Base-by-base conservation (phyloP, 2,888 invertebrate genomes). In the Pedicia rivosa region DNA sequence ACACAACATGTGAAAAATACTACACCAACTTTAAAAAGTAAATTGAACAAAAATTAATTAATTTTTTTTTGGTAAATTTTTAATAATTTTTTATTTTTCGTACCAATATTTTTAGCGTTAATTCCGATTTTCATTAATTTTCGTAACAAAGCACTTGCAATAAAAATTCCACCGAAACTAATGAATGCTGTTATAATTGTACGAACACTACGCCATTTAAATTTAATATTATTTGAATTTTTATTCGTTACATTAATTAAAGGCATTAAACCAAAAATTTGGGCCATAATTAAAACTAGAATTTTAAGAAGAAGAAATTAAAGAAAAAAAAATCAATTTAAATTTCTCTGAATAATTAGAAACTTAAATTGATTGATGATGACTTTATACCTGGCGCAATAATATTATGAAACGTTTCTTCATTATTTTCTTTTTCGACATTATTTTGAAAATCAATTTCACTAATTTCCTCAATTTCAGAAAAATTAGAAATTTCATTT, bases 341-440 rank as follows among this genome's bases (percentile, higher is more conserved):
- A n/a, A n/a, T n/a, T n/a, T n/a, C n/a, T n/a, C n/a, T n/a, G n/a
- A n/a, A n/a, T n/a, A n/a, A n/a, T n/a, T n/a, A n/a, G n/a, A n/a
- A n/a, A n/a, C n/a, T n/a, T n/a, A n/a, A n/a, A n/a, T n/a, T n/a
- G n/a, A n/a, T n/a, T n/a, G n/a, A n/a, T n/a, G n/a, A n/a, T n/a
- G n/a, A n/a, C n/a, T n/a, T n/a, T n/a, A n/a, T n/a, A n/a, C n/a
- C 19, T 7, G 35, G 35, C 20, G 19, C 27, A 12, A 35, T 35
- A 3, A 28, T 28, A 2, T 27, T 4, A 7, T 19, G 16, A 20
- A 35, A 35, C 19, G 16, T 35, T 5, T 28, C 35, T 17, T 12
- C 33, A 25, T n/a, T 24, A 10, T 5, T 24, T 6, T 20, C 8
- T 5, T 8, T 6, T 20, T 20, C 20, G 8, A 6, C 20, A 24